Conservation (phyloP, 2,113 vertebrate species). For the Himantopus leucocephalus region DNA sequence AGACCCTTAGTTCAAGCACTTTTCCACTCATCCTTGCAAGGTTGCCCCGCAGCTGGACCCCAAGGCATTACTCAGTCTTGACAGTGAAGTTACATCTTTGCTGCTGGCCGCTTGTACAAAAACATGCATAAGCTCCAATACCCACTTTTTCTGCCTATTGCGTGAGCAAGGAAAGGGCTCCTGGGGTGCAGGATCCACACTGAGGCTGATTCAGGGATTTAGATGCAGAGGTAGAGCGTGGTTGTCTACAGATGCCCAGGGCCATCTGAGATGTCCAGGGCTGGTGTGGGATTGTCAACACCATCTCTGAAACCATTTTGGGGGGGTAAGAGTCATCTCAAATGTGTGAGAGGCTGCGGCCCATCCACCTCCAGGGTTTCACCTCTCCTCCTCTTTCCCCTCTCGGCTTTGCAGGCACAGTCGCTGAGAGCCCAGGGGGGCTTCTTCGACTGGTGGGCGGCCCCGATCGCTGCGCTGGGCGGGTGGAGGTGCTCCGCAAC, state of each 20-base stretch:
- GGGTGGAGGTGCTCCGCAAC: background rate
- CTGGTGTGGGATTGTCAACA: background rate
- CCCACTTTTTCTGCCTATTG: background rate
- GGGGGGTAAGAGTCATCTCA: background rate
- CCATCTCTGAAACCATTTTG: background rate
- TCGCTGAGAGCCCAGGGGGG: rapidly evolving
- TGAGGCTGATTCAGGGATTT: background rate
- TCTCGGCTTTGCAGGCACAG: background rate
- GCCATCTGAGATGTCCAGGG: background rate
- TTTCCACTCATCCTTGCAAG: background rate
- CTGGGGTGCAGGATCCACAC: background rate
- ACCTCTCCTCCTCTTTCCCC: background rate
- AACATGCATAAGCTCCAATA: background rate
- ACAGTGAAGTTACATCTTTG: background rate
- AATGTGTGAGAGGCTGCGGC: rapidly evolving
- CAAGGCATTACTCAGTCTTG: background rate
- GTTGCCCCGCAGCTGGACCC: background rate
- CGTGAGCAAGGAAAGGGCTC: background rate
- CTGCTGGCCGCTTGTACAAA: background rate
- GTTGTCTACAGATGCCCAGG: background rate
- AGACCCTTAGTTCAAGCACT: background rate
- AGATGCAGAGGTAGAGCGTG: background rate
- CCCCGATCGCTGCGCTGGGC: background rate
- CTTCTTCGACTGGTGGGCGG: background rate
- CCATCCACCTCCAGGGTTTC: background rate